phyloP scores from a whole-genome alignment of 1,140 invertebrate species.

The Macrobrachium nipponense region DNA sequence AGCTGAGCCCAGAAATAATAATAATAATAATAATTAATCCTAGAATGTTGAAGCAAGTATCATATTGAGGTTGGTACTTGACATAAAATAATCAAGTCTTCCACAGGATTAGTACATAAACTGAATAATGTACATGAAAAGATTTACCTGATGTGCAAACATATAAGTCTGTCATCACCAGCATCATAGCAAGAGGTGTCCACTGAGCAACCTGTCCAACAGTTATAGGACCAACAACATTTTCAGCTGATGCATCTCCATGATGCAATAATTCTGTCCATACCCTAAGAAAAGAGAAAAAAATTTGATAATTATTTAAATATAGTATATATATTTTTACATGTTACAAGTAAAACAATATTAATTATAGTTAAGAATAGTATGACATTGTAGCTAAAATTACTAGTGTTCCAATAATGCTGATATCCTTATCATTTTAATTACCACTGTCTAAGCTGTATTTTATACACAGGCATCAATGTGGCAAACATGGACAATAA shows the following conservation, averaged over 20 bases:
- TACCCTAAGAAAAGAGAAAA: slow-evolving; percentile 7
- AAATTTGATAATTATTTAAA: background rate
- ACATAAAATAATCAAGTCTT: background rate
- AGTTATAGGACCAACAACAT: slow-evolving; percentile 37
- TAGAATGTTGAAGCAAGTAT: too few relatives aligned
- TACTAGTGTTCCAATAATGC: too few relatives aligned
- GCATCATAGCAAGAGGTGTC: slow-evolving; percentile 46
- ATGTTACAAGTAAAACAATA: too few relatives aligned
- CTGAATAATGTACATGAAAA: background rate
- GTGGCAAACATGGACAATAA: too few relatives aligned
- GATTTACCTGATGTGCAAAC: slow-evolving; percentile 35
- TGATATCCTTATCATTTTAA: too few relatives aligned
- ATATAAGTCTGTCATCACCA: slow-evolving; percentile 44
- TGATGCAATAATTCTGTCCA: slow-evolving; percentile 37
- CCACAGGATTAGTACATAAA: background rate
- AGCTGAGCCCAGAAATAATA: too few relatives aligned
- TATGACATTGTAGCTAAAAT: too few relatives aligned
- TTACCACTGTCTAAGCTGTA: too few relatives aligned
- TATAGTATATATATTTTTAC: background rate
- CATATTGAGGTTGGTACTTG: too few relatives aligned
- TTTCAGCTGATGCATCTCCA: slow-evolving; percentile 21
- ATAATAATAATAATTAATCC: too few relatives aligned
- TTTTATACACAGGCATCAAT: too few relatives aligned
- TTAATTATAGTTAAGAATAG: too few relatives aligned
- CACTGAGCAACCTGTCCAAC: slow-evolving; percentile 37